Base-by-base conservation (phyloP, 2,113 vertebrate species). In the Malurus melanocephalus region DNA sequence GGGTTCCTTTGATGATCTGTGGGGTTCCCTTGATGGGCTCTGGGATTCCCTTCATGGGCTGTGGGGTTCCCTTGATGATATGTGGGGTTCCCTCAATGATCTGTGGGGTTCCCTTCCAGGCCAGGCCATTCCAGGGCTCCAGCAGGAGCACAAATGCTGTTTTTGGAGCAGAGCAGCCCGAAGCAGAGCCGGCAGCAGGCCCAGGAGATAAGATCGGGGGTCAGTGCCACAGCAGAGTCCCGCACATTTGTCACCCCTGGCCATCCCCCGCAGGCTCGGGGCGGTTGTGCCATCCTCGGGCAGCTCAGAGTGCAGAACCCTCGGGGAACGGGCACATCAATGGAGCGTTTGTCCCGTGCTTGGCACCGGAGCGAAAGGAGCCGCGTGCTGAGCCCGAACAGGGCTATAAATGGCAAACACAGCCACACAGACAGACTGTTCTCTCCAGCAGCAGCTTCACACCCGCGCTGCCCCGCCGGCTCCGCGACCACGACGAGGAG, bases 381-480 rank as follows among this genome's bases (percentile, higher is more conserved):
- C 89, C 22, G 42, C 30, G 91, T 1, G 53, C 85, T 21, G 77
- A 26, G 33, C 68, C 86, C n/a, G 18, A 81, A 20, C 67, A 64
- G 38, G 10, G 93, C 94, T 95, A 85, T 83, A 91, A 87, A 92
- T 77, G 94, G 95, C 38, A 86, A 93, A 91, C 48, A 87, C 10
- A 94, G 87, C 38, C 16, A 33, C 71, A 35, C 75, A 74, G 79
- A 51, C 94, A 33, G 81, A 5, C 80, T 12, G 66, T 23, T 35
- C 88, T 20, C 57, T 46, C 72, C 20, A 22, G 5, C 93, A 7
- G 62, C 59, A 1, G 5, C 72, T 21, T 17, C 88, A 53, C 94
- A 52, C 83, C 90, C 75, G 13, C 59, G 9, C 76, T 65, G 80
- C 88, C 82, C 65, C 10, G 13, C 28, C 28, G 0, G 69, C 78